Evolutionary conservation across 2,797 vertebrate genomes (phyloP).

Genomic region (Chiloscyllium punctatum): DNA sequence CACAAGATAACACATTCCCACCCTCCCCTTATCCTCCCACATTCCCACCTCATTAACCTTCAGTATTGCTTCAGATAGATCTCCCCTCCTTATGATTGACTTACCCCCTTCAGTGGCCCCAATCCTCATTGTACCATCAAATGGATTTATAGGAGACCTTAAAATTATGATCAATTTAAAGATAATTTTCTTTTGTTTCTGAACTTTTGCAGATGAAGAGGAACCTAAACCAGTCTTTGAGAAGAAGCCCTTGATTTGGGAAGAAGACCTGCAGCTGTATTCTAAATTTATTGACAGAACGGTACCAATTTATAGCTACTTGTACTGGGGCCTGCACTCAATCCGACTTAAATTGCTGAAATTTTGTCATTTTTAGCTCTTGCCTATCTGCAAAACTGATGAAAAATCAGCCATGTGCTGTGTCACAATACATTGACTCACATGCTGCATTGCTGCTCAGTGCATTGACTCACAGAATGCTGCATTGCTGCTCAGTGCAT

Average conservation of each 20-base stretch:
- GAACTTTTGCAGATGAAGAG: slow-evolving; percentile 44
- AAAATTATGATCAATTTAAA: not conserved
- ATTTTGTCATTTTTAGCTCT: not conserved
- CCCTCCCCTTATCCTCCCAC: not conserved
- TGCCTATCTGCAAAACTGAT: not conserved
- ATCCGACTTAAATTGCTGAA: not conserved
- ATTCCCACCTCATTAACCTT: not conserved
- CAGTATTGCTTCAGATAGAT: not conserved
- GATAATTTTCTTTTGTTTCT: not conserved
- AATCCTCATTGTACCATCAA: not conserved
- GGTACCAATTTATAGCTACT: slow-evolving; percentile 53
- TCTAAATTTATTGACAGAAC: slow-evolving; percentile 78
- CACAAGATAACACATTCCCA: not conserved
- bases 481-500: too few species aligned
- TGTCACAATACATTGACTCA: not conserved
- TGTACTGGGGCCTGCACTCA: not conserved
- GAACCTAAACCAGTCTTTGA: slow-evolving; percentile 51
- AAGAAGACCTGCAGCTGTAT: slow-evolving; percentile 73
- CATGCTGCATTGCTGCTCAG: too few species aligned
- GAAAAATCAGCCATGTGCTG: not conserved
- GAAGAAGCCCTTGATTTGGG: slow-evolving; percentile 70
- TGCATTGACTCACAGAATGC: not conserved
- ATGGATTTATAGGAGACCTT: not conserved
- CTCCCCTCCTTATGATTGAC: not conserved
- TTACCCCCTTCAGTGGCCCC: not conserved